Percentiles rank a stretch among this genome's conserved stretches.
Conservation (phyloP, 2,797 vertebrate species). For the Thripadectes ignobilis region DNA sequence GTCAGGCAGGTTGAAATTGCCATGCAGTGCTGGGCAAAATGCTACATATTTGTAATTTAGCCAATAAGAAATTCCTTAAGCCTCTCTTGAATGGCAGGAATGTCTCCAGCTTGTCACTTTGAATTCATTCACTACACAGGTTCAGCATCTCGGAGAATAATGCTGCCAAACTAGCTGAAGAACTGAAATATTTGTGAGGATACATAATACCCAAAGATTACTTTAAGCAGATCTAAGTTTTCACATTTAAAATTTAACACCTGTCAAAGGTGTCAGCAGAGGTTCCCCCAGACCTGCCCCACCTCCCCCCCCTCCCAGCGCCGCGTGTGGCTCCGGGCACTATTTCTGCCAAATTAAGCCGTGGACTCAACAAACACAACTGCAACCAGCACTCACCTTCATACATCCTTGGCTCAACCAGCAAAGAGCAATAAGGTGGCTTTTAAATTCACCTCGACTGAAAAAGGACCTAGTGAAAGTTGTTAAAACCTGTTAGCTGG, state of each 20-base stretch:
- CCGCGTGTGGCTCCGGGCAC: background rate
- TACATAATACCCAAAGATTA: conserved; percentile 36
- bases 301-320: background rate
- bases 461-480: background rate
- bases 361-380: background rate
- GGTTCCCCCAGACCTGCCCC: background rate
- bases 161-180: conserved; percentile 64
- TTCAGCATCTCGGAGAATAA: conserved; percentile 72
- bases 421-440: background rate
- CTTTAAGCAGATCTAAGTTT: conserved; percentile 57
- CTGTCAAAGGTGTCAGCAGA: conserved; percentile 28
- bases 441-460: background rate
- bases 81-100: conserved; percentile 86
- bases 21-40: conserved; percentile 82
- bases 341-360: background rate
- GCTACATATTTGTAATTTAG: conserved; percentile 87
- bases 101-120: conserved; percentile 86
- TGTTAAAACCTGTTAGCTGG: background rate
- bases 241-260: conserved; percentile 40
- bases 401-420: background rate
- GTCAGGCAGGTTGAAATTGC: conserved; percentile 82
- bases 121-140: conserved; percentile 74
- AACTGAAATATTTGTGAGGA: conserved; percentile 31
- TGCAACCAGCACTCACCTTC: background rate
- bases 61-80: conserved; percentile 94